Conservation (phyloP, 1,140 invertebrate genomes). For the Brachystomella parvula region DNA sequence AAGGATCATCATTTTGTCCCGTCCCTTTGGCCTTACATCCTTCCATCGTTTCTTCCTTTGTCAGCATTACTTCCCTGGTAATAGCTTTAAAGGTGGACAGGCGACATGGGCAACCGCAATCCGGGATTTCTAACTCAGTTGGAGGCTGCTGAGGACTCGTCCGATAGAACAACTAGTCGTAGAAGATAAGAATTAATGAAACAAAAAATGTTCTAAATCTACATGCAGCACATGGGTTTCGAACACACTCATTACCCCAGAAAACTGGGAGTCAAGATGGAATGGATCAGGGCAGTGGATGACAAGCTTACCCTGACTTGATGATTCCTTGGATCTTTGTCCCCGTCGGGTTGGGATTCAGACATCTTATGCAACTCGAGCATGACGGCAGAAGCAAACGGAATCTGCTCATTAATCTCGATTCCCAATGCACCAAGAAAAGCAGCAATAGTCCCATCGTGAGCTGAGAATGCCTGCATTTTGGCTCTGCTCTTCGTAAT, state of each 20-base stretch:
- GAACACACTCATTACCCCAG: too few species aligned
- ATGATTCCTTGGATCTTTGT: not conserved
- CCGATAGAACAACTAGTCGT: conserved; percentile 12
- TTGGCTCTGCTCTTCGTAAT: conserved; percentile 48
- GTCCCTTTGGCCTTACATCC: not conserved
- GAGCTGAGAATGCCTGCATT: conserved; percentile 66
- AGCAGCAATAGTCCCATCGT: conserved; percentile 72
- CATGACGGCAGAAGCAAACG: conserved; percentile 60
- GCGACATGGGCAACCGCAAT: conserved; percentile 13
- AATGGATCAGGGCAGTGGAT: too few species aligned
- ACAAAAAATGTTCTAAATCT: not conserved
- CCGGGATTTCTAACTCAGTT: conserved; percentile 12
- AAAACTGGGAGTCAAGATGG: too few species aligned
- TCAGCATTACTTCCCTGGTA: not conserved
- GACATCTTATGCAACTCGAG: conserved; percentile 56
- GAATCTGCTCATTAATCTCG: conserved; percentile 62
- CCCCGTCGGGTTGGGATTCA: not conserved
- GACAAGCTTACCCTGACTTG: not conserved
- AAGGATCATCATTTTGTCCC: too few species aligned
- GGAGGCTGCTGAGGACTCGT: not conserved
- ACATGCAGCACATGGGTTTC: too few species aligned
- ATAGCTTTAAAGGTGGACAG: conserved; percentile 8
- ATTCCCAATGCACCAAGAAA: conserved; percentile 62
- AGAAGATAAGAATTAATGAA: not conserved
- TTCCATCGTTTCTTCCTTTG: not conserved